Base-by-base conservation (phyloP, 2,113 vertebrate genomes). In the Prochilodus magdalenae region DNA sequence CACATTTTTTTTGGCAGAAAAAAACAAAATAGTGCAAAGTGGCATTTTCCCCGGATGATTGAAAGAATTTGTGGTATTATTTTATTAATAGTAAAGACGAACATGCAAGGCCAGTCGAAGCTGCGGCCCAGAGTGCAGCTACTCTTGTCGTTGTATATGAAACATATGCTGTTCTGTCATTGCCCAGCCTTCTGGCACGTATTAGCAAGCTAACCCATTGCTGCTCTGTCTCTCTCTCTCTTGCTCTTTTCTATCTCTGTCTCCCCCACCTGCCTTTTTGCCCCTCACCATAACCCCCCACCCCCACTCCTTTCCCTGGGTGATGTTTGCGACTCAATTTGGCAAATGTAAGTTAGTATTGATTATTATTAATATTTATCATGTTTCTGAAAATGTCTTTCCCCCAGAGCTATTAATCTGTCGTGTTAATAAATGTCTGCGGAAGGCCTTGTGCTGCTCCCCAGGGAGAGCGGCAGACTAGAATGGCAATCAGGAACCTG, bases 321-420 rank as follows among this genome's bases (percentile, higher is more conserved):
- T 91, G 87, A 92, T 93, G 93, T 92, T 95, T 94, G 88, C 83
- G 90, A 93, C 89, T 90, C 92, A 90, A 90, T 90, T 91, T 94
- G 90, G 94, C 90, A 94, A 93, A 92, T 92, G 92, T 90, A 95
- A 95, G 94, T 93, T 88, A 89, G 89, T 91, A 96, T 96, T 94
- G 96, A 96, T 96, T 95, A 95, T 96, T 96, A 96, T 97, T 96
- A 97, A 96, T 96, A 96, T 96, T 96, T 93, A 94, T 96, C 94
- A 87, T 94, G 96, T 94, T 95, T 93, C 94, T 85, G 91, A 94
- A 89, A 93, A 94, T 66, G 92, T 94, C 95, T 93, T 93, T 93
- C 84, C 93, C 85, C 90, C 73, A 18, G 91, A 79, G 93, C 96
- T 96, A 94, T 96, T 97, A 96, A 96, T 97, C 96, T 95, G 93